phyloP scores from a whole-genome alignment of 2,888 invertebrate genomes.

The Caenorhabditis virilis region DNA sequence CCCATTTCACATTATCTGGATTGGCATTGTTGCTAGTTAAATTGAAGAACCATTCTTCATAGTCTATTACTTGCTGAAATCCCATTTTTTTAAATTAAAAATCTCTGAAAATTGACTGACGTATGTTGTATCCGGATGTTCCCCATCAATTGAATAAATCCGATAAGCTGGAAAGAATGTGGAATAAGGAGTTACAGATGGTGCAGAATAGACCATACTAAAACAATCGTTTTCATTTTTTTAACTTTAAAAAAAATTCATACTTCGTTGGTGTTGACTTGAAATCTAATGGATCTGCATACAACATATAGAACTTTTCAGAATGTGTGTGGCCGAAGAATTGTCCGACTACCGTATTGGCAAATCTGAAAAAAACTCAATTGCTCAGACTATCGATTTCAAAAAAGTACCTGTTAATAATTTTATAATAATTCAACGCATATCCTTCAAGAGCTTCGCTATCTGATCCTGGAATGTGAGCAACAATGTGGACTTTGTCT shows the following conservation, averaged over 20 bases:
- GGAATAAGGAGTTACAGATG: constrained; percentile 80
- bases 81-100: too few species aligned
- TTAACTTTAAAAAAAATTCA: too few species aligned
- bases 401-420: constrained; percentile 77
- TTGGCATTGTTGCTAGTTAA: constrained; percentile 83
- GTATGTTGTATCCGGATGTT: constrained; percentile 53
- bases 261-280: constrained; percentile 34
- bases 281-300: constrained; percentile 68
- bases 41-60: constrained; percentile 94
- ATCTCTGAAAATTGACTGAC: too few species aligned
- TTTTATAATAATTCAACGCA: constrained; percentile 78
- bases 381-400: too few species aligned
- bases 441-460: constrained; percentile 78
- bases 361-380: constrained; percentile 74
- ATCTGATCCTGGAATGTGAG: constrained; percentile 82
- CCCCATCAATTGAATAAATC: constrained; percentile 94
- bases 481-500: constrained; percentile 82
- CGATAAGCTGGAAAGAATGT: constrained; percentile 87
- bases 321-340: constrained; percentile 90
- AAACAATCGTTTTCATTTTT: too few species aligned
- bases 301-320: constrained; percentile 91
- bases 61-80: constrained; percentile 84
- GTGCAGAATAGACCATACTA: constrained; percentile 81
- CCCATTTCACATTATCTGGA: constrained; percentile 69
- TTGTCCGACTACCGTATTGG: constrained; percentile 79